Evolutionary conservation across 2,113 vertebrate genomes (phyloP).

Genomic region (Himantopus leucocephalus): DNA sequence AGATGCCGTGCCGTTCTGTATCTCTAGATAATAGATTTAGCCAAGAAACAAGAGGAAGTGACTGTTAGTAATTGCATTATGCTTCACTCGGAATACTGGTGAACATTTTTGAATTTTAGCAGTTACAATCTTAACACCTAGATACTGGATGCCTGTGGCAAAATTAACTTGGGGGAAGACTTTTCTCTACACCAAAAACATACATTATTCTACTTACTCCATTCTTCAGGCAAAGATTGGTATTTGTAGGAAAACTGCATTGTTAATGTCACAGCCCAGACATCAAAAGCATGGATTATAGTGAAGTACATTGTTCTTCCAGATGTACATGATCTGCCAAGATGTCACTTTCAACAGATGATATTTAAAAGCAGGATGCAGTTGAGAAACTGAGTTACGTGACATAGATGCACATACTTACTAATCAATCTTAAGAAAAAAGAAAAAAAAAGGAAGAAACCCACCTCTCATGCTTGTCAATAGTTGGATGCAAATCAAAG

Average conservation of each 20-base stretch:
- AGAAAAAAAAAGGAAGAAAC: neutral
- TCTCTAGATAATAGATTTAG: neutral
- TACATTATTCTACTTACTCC: neutral
- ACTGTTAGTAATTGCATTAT: neutral
- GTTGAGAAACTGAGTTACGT: neutral
- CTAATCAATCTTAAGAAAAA: neutral
- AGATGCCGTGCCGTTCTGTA: neutral
- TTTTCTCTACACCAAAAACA: neutral
- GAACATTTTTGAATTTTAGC: neutral
- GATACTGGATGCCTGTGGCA: neutral
- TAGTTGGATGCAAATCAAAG: neutral
- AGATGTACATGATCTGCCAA: neutral
- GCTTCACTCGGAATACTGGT: neutral
- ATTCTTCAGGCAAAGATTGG: neutral
- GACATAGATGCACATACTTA: neutral
- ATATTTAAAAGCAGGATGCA: neutral
- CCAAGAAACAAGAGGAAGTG: neutral
- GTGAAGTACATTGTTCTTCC: neutral
- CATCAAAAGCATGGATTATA: neutral
- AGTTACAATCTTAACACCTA: fast-evolving
- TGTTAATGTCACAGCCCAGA: neutral
- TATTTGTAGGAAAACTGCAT: neutral
- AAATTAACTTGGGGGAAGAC: neutral
- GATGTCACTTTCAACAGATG: neutral
- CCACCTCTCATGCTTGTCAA: neutral